These are phyloP conservation scores for Sceloporus tristichus DNA, from an alignment of 2,113 vertebrate species.

Conservation along the genomic window DNA sequence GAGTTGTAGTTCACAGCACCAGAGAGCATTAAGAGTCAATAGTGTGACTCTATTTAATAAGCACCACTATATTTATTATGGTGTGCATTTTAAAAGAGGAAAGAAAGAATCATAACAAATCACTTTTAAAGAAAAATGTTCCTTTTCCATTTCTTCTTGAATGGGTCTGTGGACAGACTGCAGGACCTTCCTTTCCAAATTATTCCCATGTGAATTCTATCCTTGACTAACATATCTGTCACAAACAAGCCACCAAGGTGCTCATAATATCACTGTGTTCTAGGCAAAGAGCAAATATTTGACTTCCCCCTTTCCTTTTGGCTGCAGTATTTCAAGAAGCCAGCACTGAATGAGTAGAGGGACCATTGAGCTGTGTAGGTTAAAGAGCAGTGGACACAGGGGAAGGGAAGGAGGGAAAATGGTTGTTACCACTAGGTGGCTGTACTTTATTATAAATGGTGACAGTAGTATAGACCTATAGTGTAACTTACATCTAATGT, in stretches of 20 bases:
- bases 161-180: neutral
- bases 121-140: neutral
- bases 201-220: neutral
- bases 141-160: neutral
- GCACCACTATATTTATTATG: neutral
- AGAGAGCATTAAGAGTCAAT: neutral
- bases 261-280: neutral
- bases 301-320: constrained; percentile 14
- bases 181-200: no score
- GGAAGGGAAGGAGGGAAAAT: neutral
- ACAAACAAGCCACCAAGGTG: neutral
- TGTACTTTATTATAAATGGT: constrained; percentile 47
- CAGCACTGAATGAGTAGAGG: neutral
- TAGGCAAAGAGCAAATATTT: neutral
- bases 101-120: neutral
- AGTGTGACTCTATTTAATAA: neutral
- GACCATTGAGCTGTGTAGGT: constrained; percentile 27
- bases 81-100: neutral
- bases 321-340: constrained; percentile 49
- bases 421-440: constrained; percentile 64
- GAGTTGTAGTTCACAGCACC: no score
- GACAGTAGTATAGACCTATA: neutral
- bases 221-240: neutral
- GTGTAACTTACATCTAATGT: neutral
- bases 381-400: fast-evolving